Conservation (phyloP, 1,140 invertebrate genomes). For the Asobara japonica region DNA sequence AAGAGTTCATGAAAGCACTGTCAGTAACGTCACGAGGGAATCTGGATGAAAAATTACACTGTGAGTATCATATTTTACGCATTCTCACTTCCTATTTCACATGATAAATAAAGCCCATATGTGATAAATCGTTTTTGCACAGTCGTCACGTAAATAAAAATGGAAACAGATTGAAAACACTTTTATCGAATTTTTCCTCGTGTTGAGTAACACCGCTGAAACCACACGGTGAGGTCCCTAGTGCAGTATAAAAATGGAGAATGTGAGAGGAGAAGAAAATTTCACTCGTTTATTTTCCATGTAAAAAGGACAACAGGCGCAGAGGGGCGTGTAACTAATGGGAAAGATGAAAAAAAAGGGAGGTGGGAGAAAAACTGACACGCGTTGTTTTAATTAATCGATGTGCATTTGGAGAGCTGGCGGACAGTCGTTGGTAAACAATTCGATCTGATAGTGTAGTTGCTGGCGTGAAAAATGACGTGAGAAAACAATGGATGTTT, state of each 20-base stretch:
- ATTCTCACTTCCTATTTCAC: background rate
- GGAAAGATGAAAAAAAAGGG: background rate
- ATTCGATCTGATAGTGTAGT: background rate
- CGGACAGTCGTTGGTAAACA: background rate
- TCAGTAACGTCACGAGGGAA: conserved; percentile 96
- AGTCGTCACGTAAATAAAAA: background rate
- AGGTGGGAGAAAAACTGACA: background rate
- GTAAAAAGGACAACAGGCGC: background rate
- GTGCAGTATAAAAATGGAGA: background rate
- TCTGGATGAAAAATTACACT: conserved; percentile 95
- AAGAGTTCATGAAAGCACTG: conserved; percentile 95
- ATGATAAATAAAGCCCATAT: background rate
- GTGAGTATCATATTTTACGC: conserved; percentile 73
- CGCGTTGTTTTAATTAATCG: background rate
- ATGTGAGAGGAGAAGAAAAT: background rate
- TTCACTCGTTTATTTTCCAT: background rate
- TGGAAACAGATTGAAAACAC: background rate
- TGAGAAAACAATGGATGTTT: too few species aligned
- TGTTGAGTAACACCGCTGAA: background rate
- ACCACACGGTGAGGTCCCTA: background rate
- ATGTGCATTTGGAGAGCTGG: background rate
- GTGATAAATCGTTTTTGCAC: background rate
- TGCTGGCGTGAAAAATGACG: too few species aligned
- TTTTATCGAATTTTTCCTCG: background rate
- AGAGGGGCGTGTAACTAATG: background rate